phyloP scores from a whole-genome alignment of 2,113 vertebrate species.

The Phasianus colchicus region DNA sequence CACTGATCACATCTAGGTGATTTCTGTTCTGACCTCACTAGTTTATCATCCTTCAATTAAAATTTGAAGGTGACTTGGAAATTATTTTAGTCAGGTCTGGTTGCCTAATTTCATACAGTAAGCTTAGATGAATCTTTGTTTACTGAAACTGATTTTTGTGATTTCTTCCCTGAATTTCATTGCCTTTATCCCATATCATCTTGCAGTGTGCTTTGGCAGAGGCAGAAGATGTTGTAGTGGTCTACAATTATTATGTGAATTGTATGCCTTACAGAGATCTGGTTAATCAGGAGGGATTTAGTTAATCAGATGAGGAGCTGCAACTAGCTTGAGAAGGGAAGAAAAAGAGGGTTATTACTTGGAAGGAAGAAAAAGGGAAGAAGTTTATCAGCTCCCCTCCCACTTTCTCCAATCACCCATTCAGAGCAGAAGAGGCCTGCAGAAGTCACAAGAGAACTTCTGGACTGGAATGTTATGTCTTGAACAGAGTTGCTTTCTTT shows the following conservation, averaged over 20 bases:
- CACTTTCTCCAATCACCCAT: background rate
- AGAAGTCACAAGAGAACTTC: background rate
- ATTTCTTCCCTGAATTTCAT: background rate
- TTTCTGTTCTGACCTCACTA: background rate
- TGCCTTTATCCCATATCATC: background rate
- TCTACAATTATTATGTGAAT: background rate
- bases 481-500: background rate
- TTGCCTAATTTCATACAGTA: background rate
- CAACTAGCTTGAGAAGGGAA: background rate
- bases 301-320: background rate
- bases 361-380: background rate
- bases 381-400: background rate
- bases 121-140: background rate
- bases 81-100: background rate
- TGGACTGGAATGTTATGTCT: background rate
- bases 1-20: background rate
- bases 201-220: background rate
- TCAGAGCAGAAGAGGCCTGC: background rate
- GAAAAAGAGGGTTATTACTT: background rate
- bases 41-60: background rate
- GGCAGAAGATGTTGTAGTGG: background rate
- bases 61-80: background rate
- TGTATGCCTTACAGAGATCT: background rate
- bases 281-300: background rate
- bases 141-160: background rate